Percentiles rank a stretch among this genome's conserved stretches.
Conservation (phyloP, 2,888 invertebrate genomes). For the Megaustenia siamemsis region DNA sequence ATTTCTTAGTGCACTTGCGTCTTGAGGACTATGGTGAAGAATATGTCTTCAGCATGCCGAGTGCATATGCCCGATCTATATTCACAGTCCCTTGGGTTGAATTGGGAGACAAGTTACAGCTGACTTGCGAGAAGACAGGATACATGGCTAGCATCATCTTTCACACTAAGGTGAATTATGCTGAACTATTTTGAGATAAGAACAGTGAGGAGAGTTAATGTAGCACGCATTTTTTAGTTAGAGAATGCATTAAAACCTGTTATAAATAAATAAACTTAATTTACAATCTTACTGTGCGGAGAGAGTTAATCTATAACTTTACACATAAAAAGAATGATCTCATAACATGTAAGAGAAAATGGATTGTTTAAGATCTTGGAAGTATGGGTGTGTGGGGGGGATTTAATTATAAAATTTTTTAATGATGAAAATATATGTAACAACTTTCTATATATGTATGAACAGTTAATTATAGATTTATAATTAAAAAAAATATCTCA, state of each 20-base stretch:
- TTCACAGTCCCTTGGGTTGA: slow-evolving; percentile 82
- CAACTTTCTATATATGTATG: no score
- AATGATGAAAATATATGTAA: no score
- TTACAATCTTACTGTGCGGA: no score
- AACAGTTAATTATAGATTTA: no score
- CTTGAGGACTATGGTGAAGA: slow-evolving; percentile 78
- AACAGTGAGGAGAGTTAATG: not conserved
- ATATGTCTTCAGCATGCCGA: slow-evolving; percentile 81
- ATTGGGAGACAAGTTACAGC: slow-evolving; percentile 81
- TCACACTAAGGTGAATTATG: slow-evolving; percentile 80
- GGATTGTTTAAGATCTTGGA: no score
- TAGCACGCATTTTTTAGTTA: not conserved
- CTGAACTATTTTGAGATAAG: not conserved
- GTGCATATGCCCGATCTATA: slow-evolving; percentile 81
- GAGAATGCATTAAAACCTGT: not conserved
- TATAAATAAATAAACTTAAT: no score
- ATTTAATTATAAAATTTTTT: no score
- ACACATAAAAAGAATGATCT: no score
- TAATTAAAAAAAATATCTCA: no score
- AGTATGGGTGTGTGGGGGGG: no score
- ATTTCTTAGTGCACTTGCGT: slow-evolving; percentile 71
- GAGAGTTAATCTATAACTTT: no score
- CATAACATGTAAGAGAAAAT: no score
- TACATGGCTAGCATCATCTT: slow-evolving; percentile 80
- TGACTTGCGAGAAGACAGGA: slow-evolving; percentile 80